A percentile compares a stretch with the other conserved stretches of the same genome.
Conservation (phyloP, 2,888 invertebrate species). For the Megalurothrips usitatus region DNA sequence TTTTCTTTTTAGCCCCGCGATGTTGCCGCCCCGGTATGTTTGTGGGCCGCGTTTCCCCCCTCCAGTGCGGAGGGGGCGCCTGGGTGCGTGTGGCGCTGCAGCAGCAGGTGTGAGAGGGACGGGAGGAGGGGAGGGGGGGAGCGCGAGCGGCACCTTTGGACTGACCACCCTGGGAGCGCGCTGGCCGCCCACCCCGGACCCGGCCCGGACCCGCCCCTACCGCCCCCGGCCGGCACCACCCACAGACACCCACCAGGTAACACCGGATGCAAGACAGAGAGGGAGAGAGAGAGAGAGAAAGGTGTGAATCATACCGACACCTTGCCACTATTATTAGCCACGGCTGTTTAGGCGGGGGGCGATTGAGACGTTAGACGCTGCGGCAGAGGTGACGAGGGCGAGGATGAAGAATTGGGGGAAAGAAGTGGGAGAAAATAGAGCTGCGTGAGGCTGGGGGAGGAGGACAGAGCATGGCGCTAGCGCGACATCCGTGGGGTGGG, state of each 20-base stretch:
- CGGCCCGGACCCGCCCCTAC: neutral
- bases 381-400: neutral
- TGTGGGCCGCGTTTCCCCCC: too few species aligned
- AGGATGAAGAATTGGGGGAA: neutral
- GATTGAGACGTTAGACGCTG: too few species aligned
- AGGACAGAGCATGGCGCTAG: too few species aligned
- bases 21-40: too few species aligned
- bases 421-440: neutral
- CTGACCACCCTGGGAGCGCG: neutral
- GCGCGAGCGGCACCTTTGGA: neutral
- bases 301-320: constrained; percentile 12
- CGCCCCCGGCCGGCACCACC: neutral
- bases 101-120: too few species aligned
- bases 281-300: neutral
- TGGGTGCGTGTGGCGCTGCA: too few species aligned
- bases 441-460: too few species aligned
- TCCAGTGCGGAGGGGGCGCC: too few species aligned
- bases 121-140: too few species aligned
- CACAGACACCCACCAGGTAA: neutral
- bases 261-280: neutral
- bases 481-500: too few species aligned
- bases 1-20: too few species aligned
- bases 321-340: neutral
- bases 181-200: neutral
- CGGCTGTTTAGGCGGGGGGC: too few species aligned